Conservation (phyloP, 2,113 vertebrate genomes). For the Chaetodon trifascialis region DNA sequence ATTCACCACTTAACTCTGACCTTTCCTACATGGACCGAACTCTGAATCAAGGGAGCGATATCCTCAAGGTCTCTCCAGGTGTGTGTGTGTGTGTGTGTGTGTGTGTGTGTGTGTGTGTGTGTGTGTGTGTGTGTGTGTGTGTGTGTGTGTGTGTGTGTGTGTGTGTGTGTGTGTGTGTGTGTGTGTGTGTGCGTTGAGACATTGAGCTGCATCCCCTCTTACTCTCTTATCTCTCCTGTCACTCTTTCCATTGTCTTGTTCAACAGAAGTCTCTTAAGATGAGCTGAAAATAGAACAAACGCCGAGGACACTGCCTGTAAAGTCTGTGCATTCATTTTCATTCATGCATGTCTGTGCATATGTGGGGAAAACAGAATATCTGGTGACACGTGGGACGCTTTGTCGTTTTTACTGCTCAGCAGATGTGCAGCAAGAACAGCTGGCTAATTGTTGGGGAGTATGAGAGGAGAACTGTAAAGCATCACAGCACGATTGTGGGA, state of each 20-base stretch:
- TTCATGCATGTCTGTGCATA: neutral
- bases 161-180: constrained; percentile 8
- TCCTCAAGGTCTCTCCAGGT: constrained; percentile 25
- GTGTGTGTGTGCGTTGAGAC: neutral
- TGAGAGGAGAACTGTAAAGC: neutral
- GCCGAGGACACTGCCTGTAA: neutral
- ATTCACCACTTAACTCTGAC: constrained; percentile 53
- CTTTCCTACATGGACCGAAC: constrained; percentile 49
- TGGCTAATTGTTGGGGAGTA: constrained; percentile 1
- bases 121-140: constrained; percentile 8
- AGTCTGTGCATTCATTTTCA: neutral
- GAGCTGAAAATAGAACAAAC: neutral
- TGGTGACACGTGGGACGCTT: neutral
- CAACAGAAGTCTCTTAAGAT: constrained; percentile 41
- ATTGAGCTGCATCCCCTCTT: constrained; percentile 13
- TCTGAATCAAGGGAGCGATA: constrained; percentile 51
- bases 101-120: constrained; percentile 8
- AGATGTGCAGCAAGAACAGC: constrained; percentile 7
- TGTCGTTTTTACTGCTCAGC: constrained; percentile 9
- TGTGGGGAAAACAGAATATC: neutral
- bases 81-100: constrained; percentile 8
- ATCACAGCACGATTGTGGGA: neutral
- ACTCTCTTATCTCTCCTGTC: constrained; percentile 39
- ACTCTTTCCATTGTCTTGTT: constrained; percentile 14
- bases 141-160: constrained; percentile 8